Evolutionary conservation across 2,797 vertebrate species (phyloP).

Genomic region (Propithecus deckenii): DNA sequence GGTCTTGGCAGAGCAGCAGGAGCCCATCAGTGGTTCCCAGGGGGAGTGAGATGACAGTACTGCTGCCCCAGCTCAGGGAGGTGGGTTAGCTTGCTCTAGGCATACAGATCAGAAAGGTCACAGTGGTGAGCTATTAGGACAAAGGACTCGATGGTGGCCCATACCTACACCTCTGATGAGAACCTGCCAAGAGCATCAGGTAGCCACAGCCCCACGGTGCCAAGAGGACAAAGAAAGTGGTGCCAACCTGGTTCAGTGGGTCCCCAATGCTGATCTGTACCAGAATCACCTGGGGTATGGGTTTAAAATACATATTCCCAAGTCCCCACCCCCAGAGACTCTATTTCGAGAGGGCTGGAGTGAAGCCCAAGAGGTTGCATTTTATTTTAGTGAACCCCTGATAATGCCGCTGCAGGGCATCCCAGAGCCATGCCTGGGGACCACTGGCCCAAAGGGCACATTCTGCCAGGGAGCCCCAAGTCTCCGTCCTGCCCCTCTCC

Average conservation of each 20-base stretch:
- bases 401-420: neutral
- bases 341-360: neutral
- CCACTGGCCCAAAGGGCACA: neutral
- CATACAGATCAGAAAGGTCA: neutral
- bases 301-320: neutral
- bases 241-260: neutral
- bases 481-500: neutral
- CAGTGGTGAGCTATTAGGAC: neutral
- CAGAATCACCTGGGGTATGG: neutral
- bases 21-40: fast-evolving
- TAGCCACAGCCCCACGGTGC: neutral
- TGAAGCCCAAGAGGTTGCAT: neutral
- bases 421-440: neutral
- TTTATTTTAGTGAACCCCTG: neutral
- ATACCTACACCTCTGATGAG: neutral
- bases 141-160: neutral
- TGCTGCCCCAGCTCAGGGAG: neutral
- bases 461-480: neutral
- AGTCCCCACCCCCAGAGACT: neutral
- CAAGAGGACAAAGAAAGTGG: neutral
- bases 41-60: neutral
- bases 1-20: neutral
- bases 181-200: neutral
- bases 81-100: neutral
- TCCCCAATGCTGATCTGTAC: neutral